phyloP scores from a whole-genome alignment of 2,888 invertebrate species.

The Camponotus fellah region DNA sequence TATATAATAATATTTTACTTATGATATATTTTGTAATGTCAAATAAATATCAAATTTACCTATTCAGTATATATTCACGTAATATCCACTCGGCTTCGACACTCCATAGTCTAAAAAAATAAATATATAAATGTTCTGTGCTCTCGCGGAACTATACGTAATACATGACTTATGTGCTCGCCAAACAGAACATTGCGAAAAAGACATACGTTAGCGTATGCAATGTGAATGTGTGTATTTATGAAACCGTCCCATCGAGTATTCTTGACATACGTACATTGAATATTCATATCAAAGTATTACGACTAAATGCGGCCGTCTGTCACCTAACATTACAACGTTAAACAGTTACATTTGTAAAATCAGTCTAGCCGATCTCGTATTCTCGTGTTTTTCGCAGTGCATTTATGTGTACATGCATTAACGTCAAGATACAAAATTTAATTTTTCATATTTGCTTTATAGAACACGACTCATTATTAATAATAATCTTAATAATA shows the following conservation, averaged over 20 bases:
- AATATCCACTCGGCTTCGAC: background rate
- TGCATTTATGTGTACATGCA: constrained; percentile 13
- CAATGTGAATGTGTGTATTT: background rate
- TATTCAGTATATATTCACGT: background rate
- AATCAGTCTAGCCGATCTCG: constrained; percentile 67
- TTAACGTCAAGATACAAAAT: constrained; percentile 1
- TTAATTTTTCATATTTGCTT: background rate
- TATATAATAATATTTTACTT: constrained; percentile 9
- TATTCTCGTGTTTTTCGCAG: constrained; percentile 45
- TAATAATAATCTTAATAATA: background rate
- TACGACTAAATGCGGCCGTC: constrained; percentile 70
- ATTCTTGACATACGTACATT: constrained; percentile 57
- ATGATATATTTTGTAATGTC: constrained; percentile 1
- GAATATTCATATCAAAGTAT: constrained; percentile 75
- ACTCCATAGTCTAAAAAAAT: background rate
- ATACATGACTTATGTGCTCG: constrained; percentile 10
- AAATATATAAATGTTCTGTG: background rate
- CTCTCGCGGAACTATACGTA: constrained; percentile 8
- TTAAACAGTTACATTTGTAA: constrained; percentile 76
- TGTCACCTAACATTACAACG: constrained; percentile 70
- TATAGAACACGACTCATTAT: background rate
- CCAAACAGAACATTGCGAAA: constrained; percentile 26
- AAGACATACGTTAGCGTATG: background rate
- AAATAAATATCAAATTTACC: constrained; percentile 18
- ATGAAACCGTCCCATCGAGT: background rate